Evolutionary conservation across 2,888 invertebrate species (phyloP), one percentile per base, ranked within the genome.

Genomic region (Alloplasta piceator): DNA sequence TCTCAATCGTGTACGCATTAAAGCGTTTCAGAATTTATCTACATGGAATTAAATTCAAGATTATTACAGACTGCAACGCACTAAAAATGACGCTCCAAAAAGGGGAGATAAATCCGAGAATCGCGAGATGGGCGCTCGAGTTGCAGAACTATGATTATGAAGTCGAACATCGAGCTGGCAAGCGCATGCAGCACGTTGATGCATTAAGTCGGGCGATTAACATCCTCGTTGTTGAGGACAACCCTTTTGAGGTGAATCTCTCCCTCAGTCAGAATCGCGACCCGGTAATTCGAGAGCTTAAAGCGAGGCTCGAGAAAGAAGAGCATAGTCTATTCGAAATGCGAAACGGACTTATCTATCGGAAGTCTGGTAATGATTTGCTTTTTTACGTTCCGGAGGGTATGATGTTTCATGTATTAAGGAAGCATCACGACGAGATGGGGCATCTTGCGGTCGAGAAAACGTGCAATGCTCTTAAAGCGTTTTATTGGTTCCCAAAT

Each of bases 61-160:
- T 63, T 0, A 36, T 63, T 4, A 63, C 63, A 0, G 48, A 63
- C 10, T 63, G 66, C 6, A 48, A 48, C 6, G 36, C 66, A 4
- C 12, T 50, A 0, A 48, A 50, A 38, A 50, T 50, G 60, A 67
- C 87, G 1, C 76, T 90, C 12, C 73, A 81, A 16, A 90, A 80
- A 86, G 86, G 66, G 26, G 86, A 88, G 10, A 77, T 90, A 16
- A 86, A 86, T 77, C 86, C 88, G 0, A 82, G 87, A 38, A 89
- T 90, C 26, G 64, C 78, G 9, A 52, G 89, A 52, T 90, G 89
- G 90, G 77, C 83, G 36, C 63, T 87, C 9, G 78, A 83, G 41
- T 70, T 90, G 5, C 82, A 86, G 68, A 83, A 85, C 78, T 84
- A 76, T 80, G 83, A 86, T 72, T 88, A 84, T 60, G 63, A 61